Base-by-base conservation (phyloP, 2,797 vertebrate species). In the Leptodactylus fallax region DNA sequence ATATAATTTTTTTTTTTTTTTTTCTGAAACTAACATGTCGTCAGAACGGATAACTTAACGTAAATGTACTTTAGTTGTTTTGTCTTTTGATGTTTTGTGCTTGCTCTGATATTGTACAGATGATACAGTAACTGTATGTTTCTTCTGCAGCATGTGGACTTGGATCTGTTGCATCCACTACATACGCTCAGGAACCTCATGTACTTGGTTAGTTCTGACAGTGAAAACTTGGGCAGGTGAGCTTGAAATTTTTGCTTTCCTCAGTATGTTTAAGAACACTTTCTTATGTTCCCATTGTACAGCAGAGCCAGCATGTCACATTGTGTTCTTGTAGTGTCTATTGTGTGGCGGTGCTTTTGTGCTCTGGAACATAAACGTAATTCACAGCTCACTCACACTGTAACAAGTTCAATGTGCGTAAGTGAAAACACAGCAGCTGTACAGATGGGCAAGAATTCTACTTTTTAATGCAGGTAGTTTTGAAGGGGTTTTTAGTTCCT, bases 151-250 rank as follows among this genome's bases (percentile, higher is more conserved):
- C 97, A 98, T 80, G 97, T 99, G 0, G 96, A 99, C 92, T 95
- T 97, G 88, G 98, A 99, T 90, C 96, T 98, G 88, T 94, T 99
- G 81, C 98, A 99, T 92, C 98, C 97, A 19, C 97, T 99, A 91
- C 98, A 99, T 87, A 98, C 98, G 47, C 95, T 99, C 92, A 97
- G 98, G 95, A 99, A 99, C 93, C 95, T 99, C 85, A 99, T 98
- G 97, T 98, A 98, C 91, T 94, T 99, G 93, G 96, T 99, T 90
- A 96, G 97, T 90, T 95, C 97, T 0, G 96, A 95, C 92, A 98
- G 97, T 2, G 93, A 96, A 90, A 96, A 96, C 92, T 94, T 99
- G 92, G 98, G 98, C 94, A 97, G 98, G 98, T 99, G 93, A 97
- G 96, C 51, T 5, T 36, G 23, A n/a, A 12, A 7, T 7, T 7